These are phyloP conservation scores for Philaenus spumarius DNA, from an alignment of 1,140 invertebrate genomes.

Conservation along the genomic window DNA sequence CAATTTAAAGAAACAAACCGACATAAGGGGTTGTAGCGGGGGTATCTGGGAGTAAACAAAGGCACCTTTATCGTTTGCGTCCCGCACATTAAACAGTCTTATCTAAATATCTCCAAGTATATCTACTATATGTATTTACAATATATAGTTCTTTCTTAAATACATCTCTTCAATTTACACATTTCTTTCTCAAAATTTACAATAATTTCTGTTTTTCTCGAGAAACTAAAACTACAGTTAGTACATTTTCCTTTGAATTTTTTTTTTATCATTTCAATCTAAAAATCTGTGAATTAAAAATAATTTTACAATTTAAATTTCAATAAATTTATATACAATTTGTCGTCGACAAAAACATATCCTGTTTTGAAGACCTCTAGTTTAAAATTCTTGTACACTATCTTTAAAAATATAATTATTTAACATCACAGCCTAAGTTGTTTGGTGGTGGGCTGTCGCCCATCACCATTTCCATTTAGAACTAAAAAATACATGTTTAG, in stretches of 20 bases:
- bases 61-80: too few relatives aligned
- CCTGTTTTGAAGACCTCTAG: neutral
- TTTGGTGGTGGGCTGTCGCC: neutral
- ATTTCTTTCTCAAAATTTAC: neutral
- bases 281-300: slow-evolving; percentile 4
- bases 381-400: slow-evolving; percentile 14
- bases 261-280: slow-evolving; percentile 7
- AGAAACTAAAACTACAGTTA: neutral
- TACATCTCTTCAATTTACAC: too few relatives aligned
- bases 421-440: slow-evolving; percentile 13
- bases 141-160: too few relatives aligned
- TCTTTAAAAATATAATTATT: slow-evolving; percentile 14
- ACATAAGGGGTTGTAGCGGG: too few relatives aligned
- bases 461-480: neutral
- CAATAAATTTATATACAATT: slow-evolving; percentile 3
- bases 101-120: too few relatives aligned
- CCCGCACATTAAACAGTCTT: too few relatives aligned
- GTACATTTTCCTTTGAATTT: slow-evolving; percentile 1
- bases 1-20: too few relatives aligned
- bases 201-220: neutral
- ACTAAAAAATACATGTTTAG: slow-evolving; percentile 1
- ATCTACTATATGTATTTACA: too few relatives aligned
- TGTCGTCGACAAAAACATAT: slow-evolving; percentile 11
- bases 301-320: slow-evolving; percentile 5
- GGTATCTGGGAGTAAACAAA: too few relatives aligned